Evolutionary conservation across 1,140 invertebrate genomes (phyloP).

Genomic region (Hylaeus volcanicus): DNA sequence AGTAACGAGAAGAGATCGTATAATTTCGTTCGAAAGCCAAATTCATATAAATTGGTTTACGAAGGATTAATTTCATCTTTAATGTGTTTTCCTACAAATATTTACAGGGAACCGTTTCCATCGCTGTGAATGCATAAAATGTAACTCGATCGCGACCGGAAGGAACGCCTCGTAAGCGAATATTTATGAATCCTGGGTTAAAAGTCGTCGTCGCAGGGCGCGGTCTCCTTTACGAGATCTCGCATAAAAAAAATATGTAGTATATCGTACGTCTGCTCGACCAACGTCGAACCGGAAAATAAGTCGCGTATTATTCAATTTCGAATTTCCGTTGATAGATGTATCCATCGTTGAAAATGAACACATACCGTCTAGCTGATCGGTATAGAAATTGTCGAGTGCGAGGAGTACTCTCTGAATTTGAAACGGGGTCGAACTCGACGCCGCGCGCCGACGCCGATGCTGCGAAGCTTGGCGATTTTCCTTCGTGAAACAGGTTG

Average conservation of each 20-base stretch:
- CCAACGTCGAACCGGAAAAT: neutral
- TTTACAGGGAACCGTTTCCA: neutral
- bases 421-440: neutral
- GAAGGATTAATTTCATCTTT: neutral
- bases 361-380: too few relatives aligned
- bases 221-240: conserved; percentile 7
- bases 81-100: neutral
- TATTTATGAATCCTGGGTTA: conserved; percentile 19
- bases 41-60: too few relatives aligned
- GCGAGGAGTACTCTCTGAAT: too few relatives aligned
- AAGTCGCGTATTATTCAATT: too few relatives aligned
- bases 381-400: too few relatives aligned
- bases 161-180: conserved; percentile 1
- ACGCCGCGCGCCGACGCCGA: neutral
- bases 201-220: neutral
- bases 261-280: neutral
- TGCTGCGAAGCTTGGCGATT: too few relatives aligned
- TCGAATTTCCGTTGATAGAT: too few relatives aligned
- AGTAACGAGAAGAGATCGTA: too few relatives aligned
- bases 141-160: neutral
- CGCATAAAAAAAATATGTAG: conserved; percentile 18
- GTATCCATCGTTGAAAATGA: too few relatives aligned
- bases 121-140: neutral
- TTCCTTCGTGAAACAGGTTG: neutral
- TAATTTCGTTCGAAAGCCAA: too few relatives aligned